Evolutionary conservation across 2,888 invertebrate genomes (phyloP).

Genomic region (Napeogenes sylphis): DNA sequence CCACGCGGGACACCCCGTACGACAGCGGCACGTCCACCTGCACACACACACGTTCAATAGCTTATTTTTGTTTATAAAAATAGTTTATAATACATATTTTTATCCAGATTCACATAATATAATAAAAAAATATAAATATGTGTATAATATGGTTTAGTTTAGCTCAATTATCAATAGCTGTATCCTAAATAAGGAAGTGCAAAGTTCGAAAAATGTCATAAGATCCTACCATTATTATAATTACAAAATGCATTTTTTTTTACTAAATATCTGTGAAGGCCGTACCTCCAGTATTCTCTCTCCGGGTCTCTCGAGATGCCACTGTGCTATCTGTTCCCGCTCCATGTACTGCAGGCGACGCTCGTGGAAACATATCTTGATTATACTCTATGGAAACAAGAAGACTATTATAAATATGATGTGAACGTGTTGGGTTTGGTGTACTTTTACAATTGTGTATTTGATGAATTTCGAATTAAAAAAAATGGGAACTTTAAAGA

Average conservation of each 20-base stretch:
- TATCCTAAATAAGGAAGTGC: too few relatives aligned
- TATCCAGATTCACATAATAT: too few relatives aligned
- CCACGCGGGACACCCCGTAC: conserved; percentile 91
- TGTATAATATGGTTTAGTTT: too few relatives aligned
- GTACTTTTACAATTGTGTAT: neutral
- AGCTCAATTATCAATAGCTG: too few relatives aligned
- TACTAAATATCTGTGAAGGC: too few relatives aligned
- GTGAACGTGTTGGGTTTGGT: neutral
- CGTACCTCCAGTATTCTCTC: conserved; percentile 92
- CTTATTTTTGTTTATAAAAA: neutral
- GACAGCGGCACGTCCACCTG: conserved; percentile 93
- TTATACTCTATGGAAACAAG: conserved; percentile 81
- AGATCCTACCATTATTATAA: too few relatives aligned
- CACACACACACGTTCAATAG: neutral
- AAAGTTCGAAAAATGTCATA: too few relatives aligned
- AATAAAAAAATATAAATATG: too few relatives aligned
- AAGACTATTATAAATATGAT: neutral
- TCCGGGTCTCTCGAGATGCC: conserved; percentile 93
- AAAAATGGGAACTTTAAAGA: too few relatives aligned
- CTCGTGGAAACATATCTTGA: conserved; percentile 97
- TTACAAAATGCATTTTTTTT: too few relatives aligned
- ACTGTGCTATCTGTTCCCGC: conserved; percentile 93
- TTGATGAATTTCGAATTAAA: too few relatives aligned
- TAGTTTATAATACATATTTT: too few relatives aligned
- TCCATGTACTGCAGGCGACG: conserved; percentile 96